Percentiles rank a stretch among this genome's conserved stretches.
phyloP scores from a whole-genome alignment of 2,113 vertebrate genomes.

The Acrocephalus arundinaceus region DNA sequence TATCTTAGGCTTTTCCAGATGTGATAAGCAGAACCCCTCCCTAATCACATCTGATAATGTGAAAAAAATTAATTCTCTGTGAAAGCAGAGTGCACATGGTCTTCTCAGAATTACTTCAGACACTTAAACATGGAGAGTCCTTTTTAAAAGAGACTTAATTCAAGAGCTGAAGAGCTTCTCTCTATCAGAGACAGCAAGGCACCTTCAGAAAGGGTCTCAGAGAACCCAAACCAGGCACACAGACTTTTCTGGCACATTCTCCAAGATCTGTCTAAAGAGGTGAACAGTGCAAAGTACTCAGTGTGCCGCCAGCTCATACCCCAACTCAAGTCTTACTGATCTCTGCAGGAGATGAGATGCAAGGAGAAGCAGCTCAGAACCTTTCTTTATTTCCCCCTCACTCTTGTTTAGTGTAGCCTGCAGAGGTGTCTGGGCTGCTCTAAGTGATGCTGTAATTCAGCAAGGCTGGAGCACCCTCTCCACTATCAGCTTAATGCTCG shows the following conservation, averaged over 20 bases:
- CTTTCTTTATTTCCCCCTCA: not conserved
- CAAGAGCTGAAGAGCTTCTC: not conserved
- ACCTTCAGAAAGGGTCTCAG: not conserved
- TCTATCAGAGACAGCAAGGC: not conserved
- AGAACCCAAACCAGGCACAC: not conserved
- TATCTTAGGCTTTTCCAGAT: not conserved
- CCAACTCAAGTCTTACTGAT: not conserved
- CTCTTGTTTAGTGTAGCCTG: not conserved
- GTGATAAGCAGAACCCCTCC: not conserved
- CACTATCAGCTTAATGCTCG: not conserved
- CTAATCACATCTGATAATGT: not conserved
- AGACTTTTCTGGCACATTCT: not conserved
- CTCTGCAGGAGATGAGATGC: accelerated
- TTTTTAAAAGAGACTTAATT: not conserved
- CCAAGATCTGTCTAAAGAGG: not conserved
- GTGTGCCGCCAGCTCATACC: not conserved
- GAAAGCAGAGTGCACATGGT: not conserved
- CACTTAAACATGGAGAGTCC: not conserved
- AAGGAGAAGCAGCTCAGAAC: not conserved
- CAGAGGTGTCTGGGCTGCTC: not conserved
- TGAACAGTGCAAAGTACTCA: not conserved
- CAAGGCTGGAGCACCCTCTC: not conserved
- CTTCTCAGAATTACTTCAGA: not conserved
- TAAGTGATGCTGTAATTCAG: not conserved
- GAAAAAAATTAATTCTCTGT: not conserved